Percentiles rank a stretch among this genome's conserved stretches.
Evolutionary conservation across 2,888 invertebrate species (phyloP).

Genomic region (Drosophila leonis): DNA sequence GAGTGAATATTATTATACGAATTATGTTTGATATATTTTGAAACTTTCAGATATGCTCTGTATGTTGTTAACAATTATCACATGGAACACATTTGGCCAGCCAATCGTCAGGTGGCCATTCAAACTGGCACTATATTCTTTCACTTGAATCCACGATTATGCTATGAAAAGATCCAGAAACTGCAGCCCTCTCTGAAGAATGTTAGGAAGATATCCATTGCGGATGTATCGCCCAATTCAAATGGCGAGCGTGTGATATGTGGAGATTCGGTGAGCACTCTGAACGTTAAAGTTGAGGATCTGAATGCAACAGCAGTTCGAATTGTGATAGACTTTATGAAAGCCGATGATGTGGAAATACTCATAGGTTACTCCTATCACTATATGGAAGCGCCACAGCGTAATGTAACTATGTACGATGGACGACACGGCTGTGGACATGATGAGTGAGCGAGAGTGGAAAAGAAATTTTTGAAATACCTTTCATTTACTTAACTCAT

Average conservation of each 20-base stretch:
- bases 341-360: slow-evolving; percentile 89
- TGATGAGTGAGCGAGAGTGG: slow-evolving; percentile 87
- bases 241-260: slow-evolving; percentile 97
- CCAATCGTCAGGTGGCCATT: slow-evolving; percentile 86
- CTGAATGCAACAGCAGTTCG: slow-evolving; percentile 85
- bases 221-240: slow-evolving; percentile 87
- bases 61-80: slow-evolving; percentile 89
- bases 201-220: slow-evolving; percentile 55
- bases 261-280: slow-evolving; percentile 38
- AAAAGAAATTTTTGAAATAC: background rate
- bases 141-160: slow-evolving; percentile 91
- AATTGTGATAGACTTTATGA: slow-evolving; percentile 89
- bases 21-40: background rate
- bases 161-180: slow-evolving; percentile 87
- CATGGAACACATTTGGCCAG: slow-evolving; percentile 88
- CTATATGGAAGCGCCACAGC: slow-evolving; percentile 90
- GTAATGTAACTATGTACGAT: slow-evolving; percentile 93
- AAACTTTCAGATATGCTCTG: slow-evolving; percentile 85
- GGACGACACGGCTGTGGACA: slow-evolving; percentile 96
- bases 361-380: slow-evolving; percentile 96
- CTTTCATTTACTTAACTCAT: background rate
- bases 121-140: slow-evolving; percentile 88
- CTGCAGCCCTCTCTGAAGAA: slow-evolving; percentile 84
- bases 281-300: slow-evolving; percentile 84
- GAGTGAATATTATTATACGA: too few species aligned